These are phyloP conservation scores for Thripadectes ignobilis DNA, from an alignment of 2,797 vertebrate species.

Conservation along the genomic window DNA sequence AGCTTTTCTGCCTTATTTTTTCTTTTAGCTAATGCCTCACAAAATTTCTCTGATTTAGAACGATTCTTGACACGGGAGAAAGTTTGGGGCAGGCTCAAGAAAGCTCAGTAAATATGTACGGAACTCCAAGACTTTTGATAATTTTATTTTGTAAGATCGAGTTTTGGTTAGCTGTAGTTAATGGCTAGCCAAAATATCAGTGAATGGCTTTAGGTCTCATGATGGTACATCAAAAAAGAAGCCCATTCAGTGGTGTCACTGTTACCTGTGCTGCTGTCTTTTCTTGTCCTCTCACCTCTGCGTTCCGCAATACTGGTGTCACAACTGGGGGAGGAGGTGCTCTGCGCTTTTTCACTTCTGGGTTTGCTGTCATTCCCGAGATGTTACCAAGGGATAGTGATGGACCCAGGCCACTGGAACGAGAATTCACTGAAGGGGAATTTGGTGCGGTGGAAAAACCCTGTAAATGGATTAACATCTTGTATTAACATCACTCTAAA, in stretches of 20 bases:
- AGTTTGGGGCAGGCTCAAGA: neutral
- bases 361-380: slow-evolving; percentile 79
- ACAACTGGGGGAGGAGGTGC: slow-evolving; percentile 85
- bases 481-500: slow-evolving; percentile 33
- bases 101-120: neutral
- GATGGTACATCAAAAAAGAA: neutral
- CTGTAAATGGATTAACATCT: slow-evolving; percentile 72
- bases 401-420: slow-evolving; percentile 80
- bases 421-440: slow-evolving; percentile 75
- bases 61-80: neutral
- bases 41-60: neutral
- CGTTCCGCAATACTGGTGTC: neutral
- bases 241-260: neutral
- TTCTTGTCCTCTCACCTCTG: slow-evolving; percentile 15
- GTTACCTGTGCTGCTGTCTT: slow-evolving; percentile 79
- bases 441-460: slow-evolving; percentile 77
- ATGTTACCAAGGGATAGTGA: slow-evolving; percentile 89
- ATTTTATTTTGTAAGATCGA: neutral
- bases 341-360: slow-evolving; percentile 88
- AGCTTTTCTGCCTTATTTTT: neutral
- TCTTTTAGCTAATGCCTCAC: neutral
- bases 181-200: neutral
- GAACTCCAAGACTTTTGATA: neutral
- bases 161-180: neutral
- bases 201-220: neutral